phyloP scores from a whole-genome alignment of 2,888 invertebrate genomes.

The Carpatolechia fugitivella region DNA sequence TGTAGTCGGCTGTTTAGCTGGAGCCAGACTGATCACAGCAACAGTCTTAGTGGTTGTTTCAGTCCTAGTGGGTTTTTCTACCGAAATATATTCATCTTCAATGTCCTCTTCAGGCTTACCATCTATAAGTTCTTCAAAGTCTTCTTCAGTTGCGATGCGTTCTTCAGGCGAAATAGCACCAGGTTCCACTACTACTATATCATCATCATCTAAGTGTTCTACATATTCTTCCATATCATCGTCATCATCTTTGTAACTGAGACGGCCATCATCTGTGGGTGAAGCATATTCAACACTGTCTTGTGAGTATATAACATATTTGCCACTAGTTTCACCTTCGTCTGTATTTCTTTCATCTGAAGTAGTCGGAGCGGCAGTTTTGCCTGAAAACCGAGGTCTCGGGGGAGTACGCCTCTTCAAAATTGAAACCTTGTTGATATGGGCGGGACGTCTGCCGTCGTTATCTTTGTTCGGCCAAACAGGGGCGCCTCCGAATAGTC shows the following conservation, averaged over 20 bases:
- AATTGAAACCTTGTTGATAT: constrained; percentile 78
- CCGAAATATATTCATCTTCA: constrained; percentile 48
- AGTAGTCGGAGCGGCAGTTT: constrained; percentile 43
- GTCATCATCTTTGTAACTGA: constrained; percentile 52
- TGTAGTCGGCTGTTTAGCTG: constrained; percentile 60
- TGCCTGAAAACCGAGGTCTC: constrained; percentile 61
- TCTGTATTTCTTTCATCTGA: constrained; percentile 28
- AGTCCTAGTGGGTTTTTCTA: constrained; percentile 68
- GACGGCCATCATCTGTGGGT: constrained; percentile 74
- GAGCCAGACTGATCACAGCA: constrained; percentile 70
- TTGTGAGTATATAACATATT: constrained; percentile 82
- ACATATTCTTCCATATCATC: constrained; percentile 59
- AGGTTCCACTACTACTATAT: constrained; percentile 82
- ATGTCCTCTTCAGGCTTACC: constrained; percentile 77
- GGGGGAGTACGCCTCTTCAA: constrained; percentile 81
- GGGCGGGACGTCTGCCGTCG: constrained; percentile 53
- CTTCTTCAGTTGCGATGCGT: constrained; percentile 82
- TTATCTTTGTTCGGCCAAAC: constrained; percentile 79
- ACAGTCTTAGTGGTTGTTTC: constrained; percentile 77
- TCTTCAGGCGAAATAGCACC: constrained; percentile 81
- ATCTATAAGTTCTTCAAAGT: constrained; percentile 83
- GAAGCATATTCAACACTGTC: constrained; percentile 80
- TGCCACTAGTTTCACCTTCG: constrained; percentile 69
- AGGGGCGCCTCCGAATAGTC: constrained; percentile 82
- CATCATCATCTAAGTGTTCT: constrained; percentile 76